A percentile compares a stretch with the other conserved stretches of the same genome.
Conservation (phyloP, 2,113 vertebrate genomes). For the Podarcis raffonei region DNA sequence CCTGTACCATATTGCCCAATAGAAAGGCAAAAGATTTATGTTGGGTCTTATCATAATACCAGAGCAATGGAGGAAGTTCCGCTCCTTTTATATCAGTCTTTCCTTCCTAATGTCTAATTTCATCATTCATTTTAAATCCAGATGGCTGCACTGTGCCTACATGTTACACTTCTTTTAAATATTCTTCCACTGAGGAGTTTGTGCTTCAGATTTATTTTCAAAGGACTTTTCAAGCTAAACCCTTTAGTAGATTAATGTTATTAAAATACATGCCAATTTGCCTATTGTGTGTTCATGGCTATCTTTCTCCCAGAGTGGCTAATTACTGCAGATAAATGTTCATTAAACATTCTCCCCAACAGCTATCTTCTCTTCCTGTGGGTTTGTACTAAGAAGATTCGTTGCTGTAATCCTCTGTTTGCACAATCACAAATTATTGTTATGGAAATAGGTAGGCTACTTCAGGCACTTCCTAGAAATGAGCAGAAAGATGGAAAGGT, state of each 20-base stretch:
- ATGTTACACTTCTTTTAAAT: background rate
- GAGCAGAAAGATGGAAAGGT: constrained; percentile 16
- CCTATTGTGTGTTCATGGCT: constrained; percentile 20
- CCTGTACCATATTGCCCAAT: background rate
- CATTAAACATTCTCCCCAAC: constrained; percentile 36
- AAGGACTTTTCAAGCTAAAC: background rate
- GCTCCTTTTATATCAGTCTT: background rate
- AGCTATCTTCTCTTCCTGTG: constrained; percentile 35
- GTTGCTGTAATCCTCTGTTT: constrained; percentile 19
- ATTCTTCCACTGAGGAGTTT: constrained; percentile 16
- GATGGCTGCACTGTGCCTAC: constrained; percentile 12
- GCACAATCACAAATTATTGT: background rate
- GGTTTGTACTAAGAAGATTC: background rate
- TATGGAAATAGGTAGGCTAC: constrained; percentile 33
- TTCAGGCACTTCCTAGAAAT: background rate
- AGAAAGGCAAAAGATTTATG: background rate
- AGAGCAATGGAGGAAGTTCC: background rate
- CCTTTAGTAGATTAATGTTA: constrained; percentile 10
- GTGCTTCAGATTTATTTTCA: background rate
- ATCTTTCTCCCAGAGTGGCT: constrained; percentile 15
- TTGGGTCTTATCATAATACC: background rate
- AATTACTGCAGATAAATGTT: constrained; percentile 27
- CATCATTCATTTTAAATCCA: constrained; percentile 6
- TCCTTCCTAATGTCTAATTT: background rate
- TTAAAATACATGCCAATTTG: constrained; percentile 14